A percentile compares a stretch with the other conserved stretches of the same genome.
These are phyloP conservation scores for Idaea biselata DNA, from an alignment of 2,888 invertebrate genomes.

Conservation along the genomic window DNA sequence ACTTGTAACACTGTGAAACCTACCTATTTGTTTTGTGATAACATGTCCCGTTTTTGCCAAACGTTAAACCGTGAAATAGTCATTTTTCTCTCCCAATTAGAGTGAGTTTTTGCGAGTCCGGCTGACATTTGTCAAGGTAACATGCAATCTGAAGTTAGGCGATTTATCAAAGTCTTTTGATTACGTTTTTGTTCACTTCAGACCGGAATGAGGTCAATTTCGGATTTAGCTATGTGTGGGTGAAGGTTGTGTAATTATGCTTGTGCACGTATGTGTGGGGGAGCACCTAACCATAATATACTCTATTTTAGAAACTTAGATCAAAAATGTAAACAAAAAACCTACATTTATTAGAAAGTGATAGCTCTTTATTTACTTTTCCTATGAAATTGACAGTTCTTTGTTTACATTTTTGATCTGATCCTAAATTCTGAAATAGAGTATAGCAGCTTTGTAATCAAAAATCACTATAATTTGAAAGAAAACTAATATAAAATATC, in stretches of 20 bases:
- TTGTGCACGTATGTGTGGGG: neutral
- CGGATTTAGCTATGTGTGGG: neutral
- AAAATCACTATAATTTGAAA: no score
- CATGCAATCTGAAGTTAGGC: constrained; percentile 26
- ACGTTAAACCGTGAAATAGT: constrained; percentile 2
- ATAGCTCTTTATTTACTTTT: no score
- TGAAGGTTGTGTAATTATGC: neutral
- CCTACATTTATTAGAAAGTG: no score
- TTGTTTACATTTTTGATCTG: no score
- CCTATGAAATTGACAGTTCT: no score
- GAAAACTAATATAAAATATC: no score
- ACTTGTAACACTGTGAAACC: neutral
- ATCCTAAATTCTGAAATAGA: no score
- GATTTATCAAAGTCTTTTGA: constrained; percentile 31
- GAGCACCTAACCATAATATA: no score
- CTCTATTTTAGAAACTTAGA: no score
- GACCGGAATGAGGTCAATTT: neutral
- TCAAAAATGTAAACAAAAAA: no score
- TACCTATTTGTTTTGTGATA: neutral
- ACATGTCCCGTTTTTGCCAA: neutral
- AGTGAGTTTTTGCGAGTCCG: constrained; percentile 18
- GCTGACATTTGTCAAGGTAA: constrained; percentile 10
- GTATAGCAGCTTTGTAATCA: no score
- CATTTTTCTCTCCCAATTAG: constrained; percentile 22
- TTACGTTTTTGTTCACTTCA: constrained; percentile 24